These are phyloP conservation scores for Emydocephalus ijimae DNA, from an alignment of 2,113 vertebrate genomes.

Conservation along the genomic window DNA sequence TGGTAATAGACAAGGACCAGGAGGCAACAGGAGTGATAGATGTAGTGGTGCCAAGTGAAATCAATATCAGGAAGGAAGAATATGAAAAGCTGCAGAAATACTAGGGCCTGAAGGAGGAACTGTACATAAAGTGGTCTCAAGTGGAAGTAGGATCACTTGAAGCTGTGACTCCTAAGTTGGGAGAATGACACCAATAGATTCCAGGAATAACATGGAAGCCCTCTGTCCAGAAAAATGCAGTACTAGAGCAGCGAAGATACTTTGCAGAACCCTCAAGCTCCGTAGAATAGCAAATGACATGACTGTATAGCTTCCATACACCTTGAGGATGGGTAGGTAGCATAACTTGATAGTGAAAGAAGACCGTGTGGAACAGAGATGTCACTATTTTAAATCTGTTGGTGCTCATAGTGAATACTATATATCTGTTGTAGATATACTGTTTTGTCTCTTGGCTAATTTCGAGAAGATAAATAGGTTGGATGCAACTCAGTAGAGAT, in stretches of 20 bases:
- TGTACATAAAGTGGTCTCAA: neutral
- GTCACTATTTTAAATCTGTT: neutral
- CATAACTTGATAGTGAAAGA: neutral
- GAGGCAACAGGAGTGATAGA: neutral
- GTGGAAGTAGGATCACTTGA: neutral
- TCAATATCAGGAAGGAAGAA: neutral
- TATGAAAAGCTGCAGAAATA: neutral
- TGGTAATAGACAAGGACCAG: neutral
- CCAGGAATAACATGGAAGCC: too few species aligned
- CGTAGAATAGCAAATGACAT: too few species aligned
- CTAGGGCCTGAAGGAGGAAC: neutral
- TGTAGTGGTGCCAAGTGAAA: neutral
- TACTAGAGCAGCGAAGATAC: too few species aligned
- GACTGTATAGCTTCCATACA: neutral
- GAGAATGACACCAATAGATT: too few species aligned
- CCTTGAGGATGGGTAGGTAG: neutral
- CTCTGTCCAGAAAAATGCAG: too few species aligned
- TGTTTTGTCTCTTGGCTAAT: constrained; percentile 1
- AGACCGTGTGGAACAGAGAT: neutral
- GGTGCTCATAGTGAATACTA: constrained; percentile 6
- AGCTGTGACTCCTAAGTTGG: neutral
- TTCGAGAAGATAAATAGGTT: neutral
- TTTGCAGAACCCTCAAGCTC: too few species aligned
- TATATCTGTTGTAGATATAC: neutral
- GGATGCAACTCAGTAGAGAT: neutral